A percentile compares a stretch with the other conserved stretches of the same genome.
Evolutionary conservation across 2,797 vertebrate species (phyloP).

Genomic region (Amblyopsis hoosieri): DNA sequence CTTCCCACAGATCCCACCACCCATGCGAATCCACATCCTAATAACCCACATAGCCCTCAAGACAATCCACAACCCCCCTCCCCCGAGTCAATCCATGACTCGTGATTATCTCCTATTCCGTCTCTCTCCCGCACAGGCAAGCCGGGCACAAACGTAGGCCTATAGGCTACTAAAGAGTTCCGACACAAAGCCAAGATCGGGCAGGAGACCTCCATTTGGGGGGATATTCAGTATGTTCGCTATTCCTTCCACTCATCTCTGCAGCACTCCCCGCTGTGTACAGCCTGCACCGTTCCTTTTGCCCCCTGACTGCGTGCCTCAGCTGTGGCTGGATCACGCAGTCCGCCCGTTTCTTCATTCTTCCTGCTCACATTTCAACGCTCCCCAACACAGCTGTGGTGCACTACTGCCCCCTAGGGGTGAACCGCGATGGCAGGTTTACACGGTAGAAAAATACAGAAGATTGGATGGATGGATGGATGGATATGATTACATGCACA

Average conservation of each 20-base stretch:
- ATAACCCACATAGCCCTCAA: too few species aligned
- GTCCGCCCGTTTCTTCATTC: conserved; percentile 37
- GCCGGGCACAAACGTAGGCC: conserved; percentile 1
- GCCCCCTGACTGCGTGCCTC: neutral
- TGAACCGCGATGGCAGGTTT: too few species aligned
- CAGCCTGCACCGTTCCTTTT: conserved; percentile 32
- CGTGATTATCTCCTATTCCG: too few species aligned
- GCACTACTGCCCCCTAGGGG: conserved; percentile 50
- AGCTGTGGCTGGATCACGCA: conserved; percentile 29
- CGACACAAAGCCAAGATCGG: conserved; percentile 32
- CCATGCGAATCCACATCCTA: too few species aligned
- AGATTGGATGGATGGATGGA: too few species aligned
- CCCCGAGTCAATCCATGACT: too few species aligned
- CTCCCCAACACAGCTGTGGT: conserved; percentile 16
- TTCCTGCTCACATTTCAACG: conserved; percentile 9
- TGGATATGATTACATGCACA: too few species aligned
- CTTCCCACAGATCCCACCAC: too few species aligned
- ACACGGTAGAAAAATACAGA: too few species aligned
- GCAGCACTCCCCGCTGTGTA: conserved; percentile 43
- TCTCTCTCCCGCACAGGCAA: neutral
- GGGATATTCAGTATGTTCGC: conserved; percentile 17
- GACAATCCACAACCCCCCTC: too few species aligned
- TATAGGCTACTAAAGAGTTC: conserved; percentile 1
- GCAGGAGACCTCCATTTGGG: neutral
- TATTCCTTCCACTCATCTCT: conserved; percentile 44